Conservation (phyloP, 2,113 vertebrate genomes). For the Abramis brama region DNA sequence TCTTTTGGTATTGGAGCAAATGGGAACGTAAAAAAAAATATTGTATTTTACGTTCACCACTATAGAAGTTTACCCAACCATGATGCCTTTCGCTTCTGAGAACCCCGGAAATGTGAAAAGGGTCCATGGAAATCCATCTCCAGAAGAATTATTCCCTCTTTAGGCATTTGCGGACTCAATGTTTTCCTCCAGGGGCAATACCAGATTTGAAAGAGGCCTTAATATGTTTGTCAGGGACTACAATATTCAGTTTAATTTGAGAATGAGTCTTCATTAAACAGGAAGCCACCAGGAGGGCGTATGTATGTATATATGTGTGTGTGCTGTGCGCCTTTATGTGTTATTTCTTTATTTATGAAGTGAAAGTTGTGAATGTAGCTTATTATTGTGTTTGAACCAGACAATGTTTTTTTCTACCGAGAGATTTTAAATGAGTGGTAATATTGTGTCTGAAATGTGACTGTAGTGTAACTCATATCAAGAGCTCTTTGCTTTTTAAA, state of each 20-base stretch:
- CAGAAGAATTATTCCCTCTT: not conserved
- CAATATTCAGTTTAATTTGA: conserved; percentile 15
- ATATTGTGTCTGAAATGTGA: conserved; percentile 27
- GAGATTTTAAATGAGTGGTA: conserved; percentile 25
- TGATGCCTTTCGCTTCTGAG: not conserved
- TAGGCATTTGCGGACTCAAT: not conserved
- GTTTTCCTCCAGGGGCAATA: conserved; percentile 10
- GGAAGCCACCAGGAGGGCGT: conserved; percentile 45
- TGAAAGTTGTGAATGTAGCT: conserved; percentile 39
- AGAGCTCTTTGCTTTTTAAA: conserved; percentile 47
- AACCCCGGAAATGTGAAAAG: not conserved
- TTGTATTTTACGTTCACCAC: not conserved
- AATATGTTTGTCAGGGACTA: conserved; percentile 33
- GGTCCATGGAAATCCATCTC: conserved; percentile 1
- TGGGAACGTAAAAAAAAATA: not conserved
- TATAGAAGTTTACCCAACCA: not conserved
- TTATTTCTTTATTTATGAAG: conserved; percentile 57
- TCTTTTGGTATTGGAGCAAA: not conserved
- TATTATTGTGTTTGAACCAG: conserved; percentile 3
- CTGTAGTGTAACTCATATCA: conserved; percentile 32
- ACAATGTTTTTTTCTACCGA: conserved; percentile 31
- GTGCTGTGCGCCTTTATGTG: not conserved
- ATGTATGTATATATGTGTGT: not conserved
- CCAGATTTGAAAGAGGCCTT: conserved; percentile 17
- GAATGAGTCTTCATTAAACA: conserved; percentile 34